phyloP scores from a whole-genome alignment of 2,113 vertebrate genomes.

The Carassius auratus region DNA sequence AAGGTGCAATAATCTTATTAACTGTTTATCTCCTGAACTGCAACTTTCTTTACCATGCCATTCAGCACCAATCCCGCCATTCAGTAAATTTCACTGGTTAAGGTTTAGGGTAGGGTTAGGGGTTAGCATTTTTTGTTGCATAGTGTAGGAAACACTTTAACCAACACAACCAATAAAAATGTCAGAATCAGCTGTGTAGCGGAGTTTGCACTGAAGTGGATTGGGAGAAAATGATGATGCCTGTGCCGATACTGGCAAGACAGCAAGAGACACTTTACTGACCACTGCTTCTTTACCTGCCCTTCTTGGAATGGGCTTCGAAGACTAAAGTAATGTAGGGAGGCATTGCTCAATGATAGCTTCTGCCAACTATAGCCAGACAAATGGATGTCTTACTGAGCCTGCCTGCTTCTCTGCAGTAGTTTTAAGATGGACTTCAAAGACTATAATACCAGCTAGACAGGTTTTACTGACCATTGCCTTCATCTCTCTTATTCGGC shows the following conservation, averaged over 20 bases:
- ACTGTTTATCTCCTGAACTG: no score
- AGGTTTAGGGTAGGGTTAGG: no score
- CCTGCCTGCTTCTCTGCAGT: not conserved
- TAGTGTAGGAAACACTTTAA: no score
- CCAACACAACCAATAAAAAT: no score
- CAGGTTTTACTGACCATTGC: not conserved
- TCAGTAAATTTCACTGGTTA: no score
- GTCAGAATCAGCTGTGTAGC: no score
- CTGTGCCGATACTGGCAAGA: not conserved
- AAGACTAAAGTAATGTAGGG: not conserved
- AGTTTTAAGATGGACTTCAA: slow-evolving; percentile 4
- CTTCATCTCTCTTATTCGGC: not conserved
- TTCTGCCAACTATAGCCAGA: not conserved
- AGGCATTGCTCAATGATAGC: not conserved
- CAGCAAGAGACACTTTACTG: not conserved
- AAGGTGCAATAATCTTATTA: no score
- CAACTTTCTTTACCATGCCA: no score
- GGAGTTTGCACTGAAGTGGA: no score
- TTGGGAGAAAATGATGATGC: no score
- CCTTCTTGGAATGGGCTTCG: not conserved
- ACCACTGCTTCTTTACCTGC: not conserved
- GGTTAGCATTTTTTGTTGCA: no score
- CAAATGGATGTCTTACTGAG: not conserved
- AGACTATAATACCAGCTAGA: not conserved
- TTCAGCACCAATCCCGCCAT: no score